These are phyloP conservation scores for Chrysolina americana DNA, from an alignment of 2,888 invertebrate genomes.

Conservation along the genomic window DNA sequence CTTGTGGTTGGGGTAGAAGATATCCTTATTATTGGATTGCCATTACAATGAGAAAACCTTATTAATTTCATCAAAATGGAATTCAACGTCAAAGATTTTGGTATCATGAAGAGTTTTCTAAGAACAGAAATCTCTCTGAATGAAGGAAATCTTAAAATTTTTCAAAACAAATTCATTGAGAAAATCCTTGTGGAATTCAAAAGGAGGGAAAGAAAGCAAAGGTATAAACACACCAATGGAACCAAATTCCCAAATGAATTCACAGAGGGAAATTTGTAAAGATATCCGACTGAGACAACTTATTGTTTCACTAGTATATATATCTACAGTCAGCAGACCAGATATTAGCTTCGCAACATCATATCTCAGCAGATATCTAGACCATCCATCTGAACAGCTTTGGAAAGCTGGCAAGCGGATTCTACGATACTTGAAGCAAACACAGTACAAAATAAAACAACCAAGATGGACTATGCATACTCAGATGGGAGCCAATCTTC, in stretches of 20 bases:
- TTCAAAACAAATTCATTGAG: not conserved
- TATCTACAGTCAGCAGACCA: not conserved
- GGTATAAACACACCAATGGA: not conserved
- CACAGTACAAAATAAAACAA: no score
- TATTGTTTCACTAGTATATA: no score
- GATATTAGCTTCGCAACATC: not conserved
- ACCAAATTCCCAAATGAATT: not conserved
- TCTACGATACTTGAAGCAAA: no score
- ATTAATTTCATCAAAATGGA: constrained; percentile 26
- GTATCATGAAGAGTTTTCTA: not conserved
- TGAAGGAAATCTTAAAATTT: not conserved
- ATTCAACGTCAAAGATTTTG: no score
- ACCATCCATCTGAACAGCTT: not conserved
- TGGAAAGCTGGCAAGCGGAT: no score
- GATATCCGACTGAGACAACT: not conserved
- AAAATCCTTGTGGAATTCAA: not conserved
- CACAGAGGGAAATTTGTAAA: not conserved
- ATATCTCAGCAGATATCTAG: not conserved
- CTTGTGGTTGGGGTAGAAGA: constrained; percentile 18
- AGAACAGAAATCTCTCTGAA: not conserved
- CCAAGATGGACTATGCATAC: no score
- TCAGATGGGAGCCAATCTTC: not conserved
- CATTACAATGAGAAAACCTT: not conserved
- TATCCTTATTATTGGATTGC: constrained; percentile 11
- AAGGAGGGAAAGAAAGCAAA: not conserved